Base-by-base conservation (phyloP, 2,797 vertebrate species). In the Catamblyrhynchus diadema region DNA sequence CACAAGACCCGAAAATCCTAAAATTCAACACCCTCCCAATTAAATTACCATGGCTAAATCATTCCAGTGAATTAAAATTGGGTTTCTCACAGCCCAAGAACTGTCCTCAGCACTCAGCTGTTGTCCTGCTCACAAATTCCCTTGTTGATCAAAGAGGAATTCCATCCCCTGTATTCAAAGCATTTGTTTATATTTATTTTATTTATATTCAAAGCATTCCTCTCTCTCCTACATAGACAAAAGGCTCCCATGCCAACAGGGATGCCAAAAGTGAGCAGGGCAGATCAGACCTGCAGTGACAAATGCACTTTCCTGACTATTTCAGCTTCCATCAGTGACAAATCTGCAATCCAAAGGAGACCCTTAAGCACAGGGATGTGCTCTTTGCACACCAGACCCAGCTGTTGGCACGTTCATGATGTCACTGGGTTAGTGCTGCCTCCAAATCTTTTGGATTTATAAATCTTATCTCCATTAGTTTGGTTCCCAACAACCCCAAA, bases 341-440 rank as follows among this genome's bases (percentile, higher is more conserved):
- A 20, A 42, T 30, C 4, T 32, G 32, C 25, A 48, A 13, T 14
- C 35, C 37, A 37, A n/a, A 25, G 41, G 15, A 65, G 64, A 56
- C 3, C 9, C 1, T 0, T 2, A 7, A 39, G 28, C 23, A 28
- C 11, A 25, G 35, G 6, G 15, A 60, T 6, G 5, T 20, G 45
- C 42, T 71, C 16, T 44, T 6, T n/a, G 32, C 27, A 64, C 32
- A 39, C 12, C 61, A 62, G 16, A 32, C 11, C 35, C 50, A n/a
- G 28, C 3, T 2, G 0, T 2, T 17, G 33, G 44, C 30, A 33
- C 0, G 0, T 4, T 44, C n/a, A 5, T 6, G 1, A 4, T 47
- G 10, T 20, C 65, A 83, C 15, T 60, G 37, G 6, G 59, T 53
- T 50, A 37, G 9, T 25, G 20, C 39, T 66, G 32, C 25, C 25